These are phyloP conservation scores for Urocynchramus pylzowi DNA, from an alignment of 2,113 vertebrate genomes.

Conservation along the genomic window DNA sequence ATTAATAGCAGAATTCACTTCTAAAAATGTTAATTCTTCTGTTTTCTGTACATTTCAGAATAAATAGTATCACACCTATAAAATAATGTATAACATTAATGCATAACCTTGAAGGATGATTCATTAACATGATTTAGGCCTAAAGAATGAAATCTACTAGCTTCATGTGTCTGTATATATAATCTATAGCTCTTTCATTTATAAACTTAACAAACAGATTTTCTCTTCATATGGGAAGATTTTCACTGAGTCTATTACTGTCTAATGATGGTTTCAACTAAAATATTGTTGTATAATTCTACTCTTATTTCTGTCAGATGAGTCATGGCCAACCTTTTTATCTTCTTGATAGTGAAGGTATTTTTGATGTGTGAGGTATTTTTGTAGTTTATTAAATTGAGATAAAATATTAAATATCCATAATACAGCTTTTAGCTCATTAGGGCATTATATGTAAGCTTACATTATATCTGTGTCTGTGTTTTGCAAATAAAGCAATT, in stretches of 20 bases:
- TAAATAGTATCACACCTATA: neutral
- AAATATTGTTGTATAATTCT: neutral
- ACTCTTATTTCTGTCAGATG: neutral
- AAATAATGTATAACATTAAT: neutral
- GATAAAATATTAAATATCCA: neutral
- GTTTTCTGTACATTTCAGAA: neutral
- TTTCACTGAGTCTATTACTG: neutral
- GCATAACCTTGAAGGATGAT: neutral
- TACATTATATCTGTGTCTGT: neutral
- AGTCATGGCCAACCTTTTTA: neutral
- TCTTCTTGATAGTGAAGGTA: neutral
- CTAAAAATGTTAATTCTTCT: neutral
- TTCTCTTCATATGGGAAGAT: neutral
- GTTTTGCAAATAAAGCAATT: neutral
- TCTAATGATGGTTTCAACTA: neutral
- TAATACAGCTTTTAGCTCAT: neutral
- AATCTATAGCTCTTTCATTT: neutral
- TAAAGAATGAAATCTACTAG: neutral
- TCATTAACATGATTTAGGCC: neutral
- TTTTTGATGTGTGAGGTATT: neutral
- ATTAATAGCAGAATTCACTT: neutral
- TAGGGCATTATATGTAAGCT: neutral
- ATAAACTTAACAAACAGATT: neutral
- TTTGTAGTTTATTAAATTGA: neutral
- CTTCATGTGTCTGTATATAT: neutral